Base-by-base conservation (phyloP, 2,888 invertebrate genomes). In the Leucozona laternaria region DNA sequence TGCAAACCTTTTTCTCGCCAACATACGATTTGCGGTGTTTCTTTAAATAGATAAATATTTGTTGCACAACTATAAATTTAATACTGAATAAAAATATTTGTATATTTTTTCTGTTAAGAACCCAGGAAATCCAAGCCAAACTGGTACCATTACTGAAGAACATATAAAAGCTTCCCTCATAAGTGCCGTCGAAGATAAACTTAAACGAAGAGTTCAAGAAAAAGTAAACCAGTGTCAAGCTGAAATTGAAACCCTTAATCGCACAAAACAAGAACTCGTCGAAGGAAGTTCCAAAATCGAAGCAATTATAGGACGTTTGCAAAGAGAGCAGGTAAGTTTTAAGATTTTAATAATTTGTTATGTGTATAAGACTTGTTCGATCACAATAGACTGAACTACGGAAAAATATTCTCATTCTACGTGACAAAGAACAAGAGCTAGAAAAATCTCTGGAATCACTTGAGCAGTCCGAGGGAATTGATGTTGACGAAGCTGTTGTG, bases 401-500 rank as follows among this genome's bases (percentile, higher is more conserved):
- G 89, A 96, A 96, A 90, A 98, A 97, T 93, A 96, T 98, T 62
- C 94, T 94, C 62, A 93, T 97, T 79, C 93, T 98, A 88, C 95
- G 96, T 92, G 97, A 98, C 89, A 98, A 98, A 91, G 97, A 97
- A 91, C 94, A 95, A 86, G 98, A 98, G 92, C 93, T 98, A 89
- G 95, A 97, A 89, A 95, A 96, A 89, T 96, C 97, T 43, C 95
- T 98, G 37, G 95, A 95, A 82, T 95, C 96, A 88, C 93, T 97
- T 40, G 95, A 96, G 66, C 95, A 95, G 90, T 95, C 97, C 89
- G 96, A 97, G 89, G 95, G 96, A 37, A 95, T 98, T 89, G 97
- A 97, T 93, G 97, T 98, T 53, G 99, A 99, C 93, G 98, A 99
- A 91, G 98, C 98, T 77, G 98, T 99, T 43, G 97, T 97, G 22